Conservation (phyloP, 2,113 vertebrate species). For the Trematocara marginatum region DNA sequence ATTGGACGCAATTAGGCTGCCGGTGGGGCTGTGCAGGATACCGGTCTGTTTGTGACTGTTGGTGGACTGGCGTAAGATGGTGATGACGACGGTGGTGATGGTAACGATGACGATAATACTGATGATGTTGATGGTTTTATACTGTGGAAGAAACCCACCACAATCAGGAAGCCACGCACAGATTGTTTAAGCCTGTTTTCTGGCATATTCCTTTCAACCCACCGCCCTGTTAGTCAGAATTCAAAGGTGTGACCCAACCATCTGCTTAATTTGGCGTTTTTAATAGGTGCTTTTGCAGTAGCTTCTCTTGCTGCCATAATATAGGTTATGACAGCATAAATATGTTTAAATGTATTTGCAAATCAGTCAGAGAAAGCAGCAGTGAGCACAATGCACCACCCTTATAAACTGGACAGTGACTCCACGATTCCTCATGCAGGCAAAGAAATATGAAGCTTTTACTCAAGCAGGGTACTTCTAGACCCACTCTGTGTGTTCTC, state of each 20-base stretch:
- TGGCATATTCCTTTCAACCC: not conserved
- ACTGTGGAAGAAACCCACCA: not conserved
- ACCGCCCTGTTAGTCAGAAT: not conserved
- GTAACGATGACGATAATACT: not conserved
- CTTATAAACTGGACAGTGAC: not conserved
- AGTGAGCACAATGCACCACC: not conserved
- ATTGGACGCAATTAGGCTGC: not conserved
- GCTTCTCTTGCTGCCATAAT: not conserved
- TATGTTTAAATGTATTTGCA: not conserved
- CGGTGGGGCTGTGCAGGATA: not conserved
- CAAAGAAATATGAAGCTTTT: conserved; percentile 39
- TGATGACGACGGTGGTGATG: conserved; percentile 7
- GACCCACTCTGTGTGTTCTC: conserved; percentile 21
- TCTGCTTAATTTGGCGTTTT: not conserved
- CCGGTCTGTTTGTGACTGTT: not conserved
- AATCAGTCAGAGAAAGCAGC: not conserved
- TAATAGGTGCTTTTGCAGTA: not conserved
- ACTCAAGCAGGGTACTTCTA: conserved; percentile 28
- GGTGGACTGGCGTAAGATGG: not conserved
- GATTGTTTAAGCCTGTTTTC: not conserved
- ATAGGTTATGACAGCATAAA: not conserved
- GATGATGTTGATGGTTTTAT: not conserved
- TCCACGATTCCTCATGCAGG: not conserved
- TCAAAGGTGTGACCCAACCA: conserved; percentile 38
- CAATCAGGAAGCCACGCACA: not conserved